These are phyloP conservation scores for Apotomis turbidana DNA, from an alignment of 2,888 invertebrate genomes.

Conservation along the genomic window DNA sequence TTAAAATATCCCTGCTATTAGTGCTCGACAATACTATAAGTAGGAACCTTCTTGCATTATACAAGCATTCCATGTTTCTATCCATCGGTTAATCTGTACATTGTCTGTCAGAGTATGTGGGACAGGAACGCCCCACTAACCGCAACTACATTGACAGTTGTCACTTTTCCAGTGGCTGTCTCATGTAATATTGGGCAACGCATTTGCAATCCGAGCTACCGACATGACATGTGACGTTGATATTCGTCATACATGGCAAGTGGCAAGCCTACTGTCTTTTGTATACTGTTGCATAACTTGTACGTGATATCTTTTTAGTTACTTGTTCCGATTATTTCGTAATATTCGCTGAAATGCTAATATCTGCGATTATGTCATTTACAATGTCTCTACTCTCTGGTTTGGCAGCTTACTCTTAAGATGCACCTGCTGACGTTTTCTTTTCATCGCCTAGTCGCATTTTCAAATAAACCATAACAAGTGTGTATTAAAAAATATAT, in stretches of 20 bases:
- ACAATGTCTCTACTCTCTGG: too few species aligned
- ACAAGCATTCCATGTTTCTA: too few species aligned
- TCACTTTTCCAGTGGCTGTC: slow-evolving; percentile 25
- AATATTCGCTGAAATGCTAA: background rate
- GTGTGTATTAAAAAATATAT: too few species aligned
- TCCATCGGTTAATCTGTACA: too few species aligned
- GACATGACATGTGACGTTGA: slow-evolving; percentile 29
- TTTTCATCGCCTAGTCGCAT: too few species aligned
- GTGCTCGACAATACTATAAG: too few species aligned
- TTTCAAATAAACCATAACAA: too few species aligned
- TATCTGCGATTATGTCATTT: background rate
- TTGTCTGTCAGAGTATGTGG: background rate
- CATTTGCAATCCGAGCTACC: slow-evolving; percentile 12
- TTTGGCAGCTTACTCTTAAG: too few species aligned
- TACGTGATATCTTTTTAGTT: slow-evolving; percentile 15
- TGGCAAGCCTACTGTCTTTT: slow-evolving; percentile 14
- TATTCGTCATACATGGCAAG: slow-evolving; percentile 9
- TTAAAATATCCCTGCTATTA: too few species aligned
- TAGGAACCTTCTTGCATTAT: too few species aligned
- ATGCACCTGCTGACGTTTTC: too few species aligned
- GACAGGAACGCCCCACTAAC: slow-evolving; percentile 8
- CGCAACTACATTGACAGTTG: slow-evolving; percentile 18
- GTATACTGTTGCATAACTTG: background rate
- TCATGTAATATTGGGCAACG: slow-evolving; percentile 18
- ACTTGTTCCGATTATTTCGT: slow-evolving; percentile 4